Percentiles rank a stretch among this genome's conserved stretches.
Conservation (phyloP, 2,888 invertebrate species). For the Helobdella robusta region DNA sequence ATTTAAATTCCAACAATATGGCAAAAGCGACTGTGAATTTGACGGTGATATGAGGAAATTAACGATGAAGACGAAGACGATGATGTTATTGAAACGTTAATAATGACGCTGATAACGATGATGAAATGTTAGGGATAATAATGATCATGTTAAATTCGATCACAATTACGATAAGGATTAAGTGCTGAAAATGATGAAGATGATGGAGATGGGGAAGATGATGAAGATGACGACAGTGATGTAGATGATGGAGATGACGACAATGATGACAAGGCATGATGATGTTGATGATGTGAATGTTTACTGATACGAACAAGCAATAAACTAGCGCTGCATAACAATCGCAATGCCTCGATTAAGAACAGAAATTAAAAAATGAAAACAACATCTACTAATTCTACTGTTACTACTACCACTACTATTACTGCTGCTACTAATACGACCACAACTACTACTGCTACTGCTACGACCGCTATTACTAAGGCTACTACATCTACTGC, state of each 20-base stretch:
- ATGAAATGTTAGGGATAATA: neutral
- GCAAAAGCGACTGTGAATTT: no score
- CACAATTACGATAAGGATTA: neutral
- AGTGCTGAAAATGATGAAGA: neutral
- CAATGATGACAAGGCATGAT: constrained; percentile 10
- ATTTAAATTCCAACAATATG: no score
- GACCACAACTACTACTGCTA: neutral
- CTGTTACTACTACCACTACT: neutral
- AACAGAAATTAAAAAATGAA: no score
- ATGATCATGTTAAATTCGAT: neutral
- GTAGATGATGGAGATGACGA: neutral
- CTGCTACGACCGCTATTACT: neutral
- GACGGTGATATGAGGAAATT: neutral
- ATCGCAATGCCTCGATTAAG: no score
- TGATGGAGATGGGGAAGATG: neutral
- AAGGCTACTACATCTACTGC: neutral
- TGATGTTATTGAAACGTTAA: neutral
- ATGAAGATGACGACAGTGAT: neutral
- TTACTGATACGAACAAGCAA: no score
- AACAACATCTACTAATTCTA: neutral
- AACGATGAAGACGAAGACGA: neutral
- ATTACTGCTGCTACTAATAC: neutral
- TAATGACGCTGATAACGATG: neutral
- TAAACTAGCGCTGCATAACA: no score
- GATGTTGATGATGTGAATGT: constrained; percentile 11